These are phyloP conservation scores for Hymenochirus boettgeri DNA, from an alignment of 2,113 vertebrate genomes.

Conservation along the genomic window DNA sequence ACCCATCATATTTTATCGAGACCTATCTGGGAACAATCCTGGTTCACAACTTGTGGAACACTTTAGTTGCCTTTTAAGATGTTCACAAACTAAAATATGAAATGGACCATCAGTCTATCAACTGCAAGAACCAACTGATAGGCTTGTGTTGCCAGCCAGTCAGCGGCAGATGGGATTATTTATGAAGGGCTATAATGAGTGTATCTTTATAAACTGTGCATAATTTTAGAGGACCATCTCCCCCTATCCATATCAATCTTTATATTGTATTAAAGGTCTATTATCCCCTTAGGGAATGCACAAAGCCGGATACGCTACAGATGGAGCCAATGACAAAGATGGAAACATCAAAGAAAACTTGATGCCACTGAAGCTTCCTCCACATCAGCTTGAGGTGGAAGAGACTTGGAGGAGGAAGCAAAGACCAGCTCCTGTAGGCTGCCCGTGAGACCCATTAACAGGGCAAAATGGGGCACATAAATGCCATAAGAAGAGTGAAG, in stretches of 20 bases:
- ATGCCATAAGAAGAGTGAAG: constrained; percentile 96
- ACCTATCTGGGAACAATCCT: no score
- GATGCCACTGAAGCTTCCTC: constrained; percentile 96
- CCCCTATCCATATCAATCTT: constrained; percentile 66
- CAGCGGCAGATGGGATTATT: constrained; percentile 40
- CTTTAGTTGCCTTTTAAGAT: constrained; percentile 3
- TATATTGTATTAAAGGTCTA: constrained; percentile 86
- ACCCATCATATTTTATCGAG: no score
- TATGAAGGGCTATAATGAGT: constrained; percentile 50
- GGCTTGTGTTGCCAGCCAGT: constrained; percentile 51
- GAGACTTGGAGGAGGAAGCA: constrained; percentile 95
- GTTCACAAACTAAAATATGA: constrained; percentile 8
- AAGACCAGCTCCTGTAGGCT: constrained; percentile 95
- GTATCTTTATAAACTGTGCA: constrained; percentile 49
- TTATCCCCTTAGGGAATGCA: constrained; percentile 96
- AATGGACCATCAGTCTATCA: constrained; percentile 9
- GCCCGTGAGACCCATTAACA: constrained; percentile 96
- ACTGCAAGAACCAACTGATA: constrained; percentile 25
- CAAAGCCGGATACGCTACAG: constrained; percentile 95
- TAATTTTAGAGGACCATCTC: constrained; percentile 16
- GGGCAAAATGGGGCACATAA: constrained; percentile 94
- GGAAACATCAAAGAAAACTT: constrained; percentile 96
- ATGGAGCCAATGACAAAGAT: constrained; percentile 98
- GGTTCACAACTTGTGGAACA: no score
- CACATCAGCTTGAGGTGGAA: constrained; percentile 95